phyloP scores from a whole-genome alignment of 2,113 vertebrate species.

The Psephotus haematonotus region DNA sequence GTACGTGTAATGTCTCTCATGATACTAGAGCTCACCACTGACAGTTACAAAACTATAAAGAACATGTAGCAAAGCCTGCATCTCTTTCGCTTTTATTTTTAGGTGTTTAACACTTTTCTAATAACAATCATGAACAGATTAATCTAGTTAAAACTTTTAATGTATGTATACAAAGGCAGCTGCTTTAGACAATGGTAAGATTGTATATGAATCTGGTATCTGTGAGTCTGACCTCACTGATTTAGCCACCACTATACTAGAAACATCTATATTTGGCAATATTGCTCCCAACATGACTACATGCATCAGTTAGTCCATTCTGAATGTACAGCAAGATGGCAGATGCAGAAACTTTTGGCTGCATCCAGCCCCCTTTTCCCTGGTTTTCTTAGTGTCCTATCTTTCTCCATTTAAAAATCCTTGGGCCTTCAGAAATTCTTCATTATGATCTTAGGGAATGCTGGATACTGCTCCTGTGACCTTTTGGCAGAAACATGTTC shows the following conservation, averaged over 20 bases:
- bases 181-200: background rate
- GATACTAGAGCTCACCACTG: background rate
- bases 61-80: background rate
- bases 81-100: background rate
- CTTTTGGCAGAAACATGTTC: background rate
- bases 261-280: background rate
- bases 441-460: background rate
- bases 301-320: background rate
- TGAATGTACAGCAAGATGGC: background rate
- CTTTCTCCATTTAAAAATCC: background rate
- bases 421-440: background rate
- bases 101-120: background rate
- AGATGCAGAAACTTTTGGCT: background rate
- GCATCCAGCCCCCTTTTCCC: background rate
- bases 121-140: background rate
- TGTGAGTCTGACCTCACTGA: background rate
- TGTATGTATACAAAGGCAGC: background rate
- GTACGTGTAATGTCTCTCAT: background rate
- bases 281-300: background rate
- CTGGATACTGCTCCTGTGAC: background rate
- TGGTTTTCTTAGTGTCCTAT: background rate
- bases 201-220: background rate
- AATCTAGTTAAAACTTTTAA: background rate
- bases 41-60: background rate
- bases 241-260: background rate